Conservation (phyloP, 2,888 invertebrate genomes). For the Chloroclystis v-ata region DNA sequence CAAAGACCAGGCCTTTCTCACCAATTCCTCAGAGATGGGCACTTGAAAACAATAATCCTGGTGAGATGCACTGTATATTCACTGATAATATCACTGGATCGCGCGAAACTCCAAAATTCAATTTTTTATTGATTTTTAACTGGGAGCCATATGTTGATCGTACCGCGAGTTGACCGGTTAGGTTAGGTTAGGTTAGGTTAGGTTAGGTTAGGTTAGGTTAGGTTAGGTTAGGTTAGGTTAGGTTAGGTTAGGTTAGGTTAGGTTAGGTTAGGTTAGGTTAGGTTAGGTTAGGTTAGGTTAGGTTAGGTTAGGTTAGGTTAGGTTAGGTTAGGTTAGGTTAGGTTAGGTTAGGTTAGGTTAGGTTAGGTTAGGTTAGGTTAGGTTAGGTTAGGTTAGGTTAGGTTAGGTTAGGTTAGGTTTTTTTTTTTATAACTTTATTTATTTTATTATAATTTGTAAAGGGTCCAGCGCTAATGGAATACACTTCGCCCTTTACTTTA, state of each 20-base stretch:
- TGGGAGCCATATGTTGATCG: too few relatives aligned
- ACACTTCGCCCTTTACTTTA: too few relatives aligned
- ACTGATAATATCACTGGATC: too few relatives aligned
- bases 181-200: conserved; percentile 30
- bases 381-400: conserved; percentile 22
- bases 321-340: conserved; percentile 21
- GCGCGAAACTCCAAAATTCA: too few relatives aligned
- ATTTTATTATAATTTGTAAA: too few relatives aligned
- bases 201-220: conserved; percentile 28
- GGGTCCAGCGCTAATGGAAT: too few relatives aligned
- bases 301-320: conserved; percentile 29
- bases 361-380: conserved; percentile 26
- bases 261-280: conserved; percentile 28
- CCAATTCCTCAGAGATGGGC: too few relatives aligned
- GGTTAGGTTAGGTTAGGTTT: conserved; percentile 16
- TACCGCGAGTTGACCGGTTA: conserved; percentile 7
- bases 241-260: conserved; percentile 26
- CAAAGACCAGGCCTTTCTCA: too few relatives aligned
- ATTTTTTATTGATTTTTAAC: too few relatives aligned
- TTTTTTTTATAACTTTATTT: too few relatives aligned
- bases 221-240: conserved; percentile 25
- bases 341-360: conserved; percentile 27
- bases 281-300: conserved; percentile 27
- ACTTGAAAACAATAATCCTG: too few relatives aligned
- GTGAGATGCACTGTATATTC: too few relatives aligned